Conservation (phyloP, 2,888 invertebrate genomes). For the Coleophora deauratella region DNA sequence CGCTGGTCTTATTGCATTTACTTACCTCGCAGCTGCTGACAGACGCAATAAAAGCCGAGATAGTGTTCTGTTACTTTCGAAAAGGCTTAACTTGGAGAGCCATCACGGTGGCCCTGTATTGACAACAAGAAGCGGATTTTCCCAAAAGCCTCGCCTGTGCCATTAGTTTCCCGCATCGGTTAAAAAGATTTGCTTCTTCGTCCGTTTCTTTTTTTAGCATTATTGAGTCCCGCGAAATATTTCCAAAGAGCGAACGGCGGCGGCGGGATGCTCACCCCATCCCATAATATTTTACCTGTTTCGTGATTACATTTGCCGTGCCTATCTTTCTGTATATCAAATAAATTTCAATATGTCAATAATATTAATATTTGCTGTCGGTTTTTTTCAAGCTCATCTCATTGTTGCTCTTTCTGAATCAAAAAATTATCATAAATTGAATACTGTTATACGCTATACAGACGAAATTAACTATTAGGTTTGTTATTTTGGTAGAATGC, state of each 20-base stretch:
- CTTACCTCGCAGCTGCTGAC: slow-evolving; percentile 39
- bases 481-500: slow-evolving; percentile 44
- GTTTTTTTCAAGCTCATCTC: neutral
- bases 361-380: neutral
- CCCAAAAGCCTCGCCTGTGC: slow-evolving; percentile 69
- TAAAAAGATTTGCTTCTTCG: slow-evolving; percentile 70
- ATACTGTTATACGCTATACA: too few relatives aligned
- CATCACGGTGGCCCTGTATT: slow-evolving; percentile 70
- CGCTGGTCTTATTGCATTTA: slow-evolving; percentile 44
- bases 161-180: slow-evolving; percentile 72
- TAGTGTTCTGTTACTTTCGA: slow-evolving; percentile 62
- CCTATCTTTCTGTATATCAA: slow-evolving; percentile 7
- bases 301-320: slow-evolving; percentile 1
- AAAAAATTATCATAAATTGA: too few relatives aligned
- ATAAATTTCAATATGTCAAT: slow-evolving; percentile 1
- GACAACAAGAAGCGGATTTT: slow-evolving; percentile 73
- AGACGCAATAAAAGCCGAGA: slow-evolving; percentile 59
- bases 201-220: slow-evolving; percentile 56
- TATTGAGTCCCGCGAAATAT: slow-evolving; percentile 60
- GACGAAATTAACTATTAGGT: slow-evolving; percentile 23
- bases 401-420: neutral
- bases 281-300: slow-evolving; percentile 10
- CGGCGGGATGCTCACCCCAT: slow-evolving; percentile 27
- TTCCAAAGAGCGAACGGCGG: slow-evolving; percentile 42
- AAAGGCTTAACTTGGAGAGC: slow-evolving; percentile 69